Evolutionary conservation across 2,113 vertebrate species (phyloP).

Genomic region (Thomomys bottae): DNA sequence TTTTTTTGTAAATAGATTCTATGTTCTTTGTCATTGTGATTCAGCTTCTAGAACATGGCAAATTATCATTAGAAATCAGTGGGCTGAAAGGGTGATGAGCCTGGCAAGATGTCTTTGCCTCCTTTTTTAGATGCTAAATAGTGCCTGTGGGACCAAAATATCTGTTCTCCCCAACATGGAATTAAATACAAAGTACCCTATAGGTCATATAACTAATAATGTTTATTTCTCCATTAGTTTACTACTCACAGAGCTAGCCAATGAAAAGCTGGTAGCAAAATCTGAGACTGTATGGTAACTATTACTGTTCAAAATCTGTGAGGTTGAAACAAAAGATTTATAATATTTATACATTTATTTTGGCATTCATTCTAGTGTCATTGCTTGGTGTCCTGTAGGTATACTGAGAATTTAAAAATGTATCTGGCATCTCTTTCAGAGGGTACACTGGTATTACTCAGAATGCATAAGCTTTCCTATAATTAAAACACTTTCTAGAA

Average conservation of each 20-base stretch:
- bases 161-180: neutral
- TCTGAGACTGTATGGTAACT: neutral
- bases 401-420: neutral
- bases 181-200: neutral
- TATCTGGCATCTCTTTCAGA: neutral
- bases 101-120: neutral
- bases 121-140: neutral
- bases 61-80: neutral
- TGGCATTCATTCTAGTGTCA: neutral
- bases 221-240: neutral
- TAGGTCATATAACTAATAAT: neutral
- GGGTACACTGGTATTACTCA: fast-evolving
- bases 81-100: neutral
- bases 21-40: neutral
- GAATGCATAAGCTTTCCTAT: neutral
- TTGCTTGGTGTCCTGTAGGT: neutral
- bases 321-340: neutral
- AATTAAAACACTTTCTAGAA: neutral
- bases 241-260: neutral
- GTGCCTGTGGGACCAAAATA: neutral
- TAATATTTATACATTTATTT: neutral
- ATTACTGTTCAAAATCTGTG: neutral
- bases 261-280: neutral
- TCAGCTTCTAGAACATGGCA: neutral
- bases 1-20: neutral